Conservation (phyloP, 2,797 vertebrate genomes). For the Pseudopleuronectes americanus region DNA sequence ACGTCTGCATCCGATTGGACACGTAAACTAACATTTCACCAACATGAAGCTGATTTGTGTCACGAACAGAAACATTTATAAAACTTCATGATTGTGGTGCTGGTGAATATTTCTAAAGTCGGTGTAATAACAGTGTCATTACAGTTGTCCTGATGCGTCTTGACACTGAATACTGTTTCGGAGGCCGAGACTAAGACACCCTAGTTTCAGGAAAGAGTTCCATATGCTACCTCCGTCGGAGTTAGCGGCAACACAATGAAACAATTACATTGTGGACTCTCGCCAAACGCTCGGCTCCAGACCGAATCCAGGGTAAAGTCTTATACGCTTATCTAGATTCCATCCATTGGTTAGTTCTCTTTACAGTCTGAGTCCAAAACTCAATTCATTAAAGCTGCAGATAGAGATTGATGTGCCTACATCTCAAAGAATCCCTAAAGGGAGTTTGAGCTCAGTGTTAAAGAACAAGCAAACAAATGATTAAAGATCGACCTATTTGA, state of each 20-base stretch:
- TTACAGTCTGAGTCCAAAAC: constrained; percentile 42
- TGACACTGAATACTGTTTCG: neutral
- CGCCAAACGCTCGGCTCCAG: constrained; percentile 64
- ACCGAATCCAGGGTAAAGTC: constrained; percentile 55
- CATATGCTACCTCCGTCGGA: constrained; percentile 26
- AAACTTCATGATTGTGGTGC: neutral
- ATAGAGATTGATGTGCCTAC: constrained; percentile 23
- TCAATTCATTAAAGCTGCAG: constrained; percentile 48
- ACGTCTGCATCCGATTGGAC: neutral
- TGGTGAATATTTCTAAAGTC: neutral
- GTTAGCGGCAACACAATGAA: constrained; percentile 65
- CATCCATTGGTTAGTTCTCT: constrained; percentile 36
- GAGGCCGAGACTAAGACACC: constrained; percentile 39
- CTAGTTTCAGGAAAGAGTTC: constrained; percentile 15
- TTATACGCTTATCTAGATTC: constrained; percentile 56
- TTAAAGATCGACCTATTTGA: constrained; percentile 29
- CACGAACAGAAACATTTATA: constrained; percentile 44
- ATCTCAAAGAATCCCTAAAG: constrained; percentile 30
- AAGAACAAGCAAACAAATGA: constrained; percentile 41
- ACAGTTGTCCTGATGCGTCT: constrained; percentile 34
- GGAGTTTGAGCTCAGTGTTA: constrained; percentile 14
- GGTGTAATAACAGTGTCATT: constrained; percentile 41
- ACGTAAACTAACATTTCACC: neutral
- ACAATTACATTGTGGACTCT: constrained; percentile 61
- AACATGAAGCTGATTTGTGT: neutral